phyloP scores from a whole-genome alignment of 2,888 invertebrate genomes.

The Beris morrisii region DNA sequence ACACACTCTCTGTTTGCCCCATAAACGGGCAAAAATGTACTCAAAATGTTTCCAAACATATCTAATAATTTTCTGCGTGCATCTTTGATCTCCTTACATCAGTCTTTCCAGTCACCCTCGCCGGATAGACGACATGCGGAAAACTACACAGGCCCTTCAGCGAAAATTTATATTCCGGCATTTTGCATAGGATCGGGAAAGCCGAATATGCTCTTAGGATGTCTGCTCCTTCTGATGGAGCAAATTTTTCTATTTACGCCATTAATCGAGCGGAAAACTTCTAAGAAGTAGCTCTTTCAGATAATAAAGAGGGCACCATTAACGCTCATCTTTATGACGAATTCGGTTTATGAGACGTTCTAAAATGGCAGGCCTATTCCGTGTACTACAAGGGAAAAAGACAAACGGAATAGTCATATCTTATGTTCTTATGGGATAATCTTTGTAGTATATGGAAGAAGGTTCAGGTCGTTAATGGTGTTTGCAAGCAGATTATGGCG shows the following conservation, averaged over 20 bases:
- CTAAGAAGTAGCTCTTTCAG: slow-evolving; percentile 18
- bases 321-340: slow-evolving; percentile 33
- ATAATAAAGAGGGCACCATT: slow-evolving; percentile 31
- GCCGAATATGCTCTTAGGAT: neutral
- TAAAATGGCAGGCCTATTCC: slow-evolving; percentile 2
- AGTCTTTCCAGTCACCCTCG: slow-evolving; percentile 1
- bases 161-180: slow-evolving; percentile 22
- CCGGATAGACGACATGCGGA: no score
- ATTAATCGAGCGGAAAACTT: slow-evolving; percentile 34
- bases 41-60: slow-evolving; percentile 22
- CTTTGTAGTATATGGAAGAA: slow-evolving; percentile 4
- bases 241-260: slow-evolving; percentile 32
- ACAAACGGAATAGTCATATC: slow-evolving; percentile 11
- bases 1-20: slow-evolving; percentile 10
- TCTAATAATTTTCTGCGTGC: slow-evolving; percentile 23
- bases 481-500: slow-evolving; percentile 26
- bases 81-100: slow-evolving; percentile 29
- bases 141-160: no score
- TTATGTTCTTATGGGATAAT: slow-evolving; percentile 14
- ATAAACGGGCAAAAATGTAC: slow-evolving; percentile 20
- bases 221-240: slow-evolving; percentile 13
- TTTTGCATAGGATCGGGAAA: slow-evolving; percentile 9
- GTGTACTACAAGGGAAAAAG: neutral
- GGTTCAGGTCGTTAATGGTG: slow-evolving; percentile 26
- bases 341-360: slow-evolving; percentile 30